Evolutionary conservation across 2,888 invertebrate genomes (phyloP), one percentile per base, ranked within the genome.

Genomic region (Amaurobius ferox): DNA sequence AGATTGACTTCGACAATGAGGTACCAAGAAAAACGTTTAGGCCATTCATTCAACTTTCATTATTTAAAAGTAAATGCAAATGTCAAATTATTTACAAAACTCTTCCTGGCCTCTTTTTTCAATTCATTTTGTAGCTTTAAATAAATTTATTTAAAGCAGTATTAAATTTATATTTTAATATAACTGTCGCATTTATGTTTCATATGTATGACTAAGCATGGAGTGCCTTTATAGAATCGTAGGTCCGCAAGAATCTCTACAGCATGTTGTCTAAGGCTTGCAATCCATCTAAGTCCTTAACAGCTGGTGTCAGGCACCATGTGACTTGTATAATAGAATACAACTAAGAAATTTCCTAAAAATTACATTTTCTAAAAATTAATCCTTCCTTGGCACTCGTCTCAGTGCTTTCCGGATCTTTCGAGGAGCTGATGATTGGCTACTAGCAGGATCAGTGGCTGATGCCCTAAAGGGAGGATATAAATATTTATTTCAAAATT

Each of bases 361-460:
- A 44, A 44, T 44, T 7, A 44, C 44, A 44, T 19, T 40, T 62
- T 71, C 79, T 71, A 16, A 55, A 55, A 55, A 55, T 79, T 40
- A 68, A 26, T 68, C 68, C 40, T 70, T 79, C 29, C 61, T 35
- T n/a, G n/a, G n/a, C 1, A 70, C 80, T 77, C 83, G 64, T 66
- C 83, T 30, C 11, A 85, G 19, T 7, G 83, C 83, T 40, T 85
- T 85, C 19, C 72, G 44, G 39, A 62, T 62, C 32, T 67, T 85
- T 0, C 83, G 77, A 26, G 55, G 81, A 28, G 39, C 71, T 9
- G 81, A 29, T 29, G 68, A n/a, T 30, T 40, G n/a, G 13, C 28
- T 19, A 62, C 30, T 19, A 16, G 40, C 29, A 44, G 48, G 0
- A 3, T 77, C 55, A 23, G 35, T 48, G 62, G 44, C 71, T 23